Evolutionary conservation across 1,140 invertebrate species (phyloP).

Genomic region (Leptonema lineaticorne): DNA sequence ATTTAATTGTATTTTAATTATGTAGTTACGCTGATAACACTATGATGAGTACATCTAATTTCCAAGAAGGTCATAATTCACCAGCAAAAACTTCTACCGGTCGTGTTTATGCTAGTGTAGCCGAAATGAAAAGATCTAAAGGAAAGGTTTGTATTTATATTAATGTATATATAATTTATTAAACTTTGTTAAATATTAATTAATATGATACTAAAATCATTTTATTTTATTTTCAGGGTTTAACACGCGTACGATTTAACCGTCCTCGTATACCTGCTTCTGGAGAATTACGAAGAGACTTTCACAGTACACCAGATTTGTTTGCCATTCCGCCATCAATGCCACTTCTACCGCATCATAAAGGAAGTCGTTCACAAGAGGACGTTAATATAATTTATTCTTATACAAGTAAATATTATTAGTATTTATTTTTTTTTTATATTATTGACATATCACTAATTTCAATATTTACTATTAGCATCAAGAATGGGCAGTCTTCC

Average conservation of each 20-base stretch:
- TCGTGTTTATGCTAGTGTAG: constrained; percentile 88
- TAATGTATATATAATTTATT: no score
- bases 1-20: neutral
- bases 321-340: constrained; percentile 49
- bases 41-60: constrained; percentile 73
- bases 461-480: constrained; percentile 28
- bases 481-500: constrained; percentile 56
- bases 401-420: constrained; percentile 27
- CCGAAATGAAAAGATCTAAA: constrained; percentile 88
- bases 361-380: constrained; percentile 73
- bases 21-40: constrained; percentile 49
- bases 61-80: constrained; percentile 67
- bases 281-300: constrained; percentile 75
- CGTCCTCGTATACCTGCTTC: constrained; percentile 51
- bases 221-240: constrained; percentile 45
- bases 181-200: neutral
- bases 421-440: constrained; percentile 42
- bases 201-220: no score
- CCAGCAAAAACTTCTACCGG: constrained; percentile 62
- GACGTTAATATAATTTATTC: constrained; percentile 61
- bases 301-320: constrained; percentile 86
- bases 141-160: constrained; percentile 68
- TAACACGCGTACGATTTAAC: constrained; percentile 58
- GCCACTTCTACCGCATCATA: constrained; percentile 40
- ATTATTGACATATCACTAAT: constrained; percentile 2